These are phyloP conservation scores for Ormia ochracea DNA, from an alignment of 2,888 invertebrate genomes.

Conservation along the genomic window DNA sequence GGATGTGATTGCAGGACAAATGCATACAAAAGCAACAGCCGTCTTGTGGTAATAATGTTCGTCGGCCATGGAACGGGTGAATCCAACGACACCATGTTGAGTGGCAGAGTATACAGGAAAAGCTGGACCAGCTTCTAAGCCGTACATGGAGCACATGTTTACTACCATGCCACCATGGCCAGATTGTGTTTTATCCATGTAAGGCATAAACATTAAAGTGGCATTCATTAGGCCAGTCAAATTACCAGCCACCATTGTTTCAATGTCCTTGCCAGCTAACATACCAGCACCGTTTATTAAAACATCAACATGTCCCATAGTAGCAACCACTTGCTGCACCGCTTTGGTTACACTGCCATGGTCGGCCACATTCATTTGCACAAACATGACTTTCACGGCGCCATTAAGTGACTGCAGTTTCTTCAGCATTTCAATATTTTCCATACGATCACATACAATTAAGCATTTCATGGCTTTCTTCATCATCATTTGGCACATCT, in stretches of 20 bases:
- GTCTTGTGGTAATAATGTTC: conserved; percentile 69
- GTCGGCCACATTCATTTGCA: conserved; percentile 71
- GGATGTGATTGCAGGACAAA: conserved; percentile 73
- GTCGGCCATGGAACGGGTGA: conserved; percentile 73
- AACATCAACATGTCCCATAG: conserved; percentile 72
- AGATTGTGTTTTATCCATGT: conserved; percentile 73
- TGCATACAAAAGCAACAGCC: conserved; percentile 71
- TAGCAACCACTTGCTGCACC: conserved; percentile 68
- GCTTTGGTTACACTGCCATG: conserved; percentile 69
- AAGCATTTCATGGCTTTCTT: conserved; percentile 70
- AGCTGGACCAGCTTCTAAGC: conserved; percentile 72
- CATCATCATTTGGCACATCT: conserved; percentile 70
- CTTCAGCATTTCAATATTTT: conserved; percentile 72
- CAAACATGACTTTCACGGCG: conserved; percentile 67
- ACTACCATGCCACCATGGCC: conserved; percentile 73
- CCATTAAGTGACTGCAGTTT: conserved; percentile 70
- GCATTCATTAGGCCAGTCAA: conserved; percentile 73
- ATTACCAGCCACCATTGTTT: conserved; percentile 73
- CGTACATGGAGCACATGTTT: conserved; percentile 74
- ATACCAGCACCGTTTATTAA: conserved; percentile 72
- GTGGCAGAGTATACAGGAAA: conserved; percentile 73
- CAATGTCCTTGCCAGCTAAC: conserved; percentile 73
- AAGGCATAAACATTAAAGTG: conserved; percentile 70
- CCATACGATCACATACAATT: conserved; percentile 71
- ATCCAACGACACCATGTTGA: conserved; percentile 74